Evolutionary conservation across 2,888 invertebrate species (phyloP), one percentile per base, ranked within the genome.

Genomic region (Druceiella hillmani): DNA sequence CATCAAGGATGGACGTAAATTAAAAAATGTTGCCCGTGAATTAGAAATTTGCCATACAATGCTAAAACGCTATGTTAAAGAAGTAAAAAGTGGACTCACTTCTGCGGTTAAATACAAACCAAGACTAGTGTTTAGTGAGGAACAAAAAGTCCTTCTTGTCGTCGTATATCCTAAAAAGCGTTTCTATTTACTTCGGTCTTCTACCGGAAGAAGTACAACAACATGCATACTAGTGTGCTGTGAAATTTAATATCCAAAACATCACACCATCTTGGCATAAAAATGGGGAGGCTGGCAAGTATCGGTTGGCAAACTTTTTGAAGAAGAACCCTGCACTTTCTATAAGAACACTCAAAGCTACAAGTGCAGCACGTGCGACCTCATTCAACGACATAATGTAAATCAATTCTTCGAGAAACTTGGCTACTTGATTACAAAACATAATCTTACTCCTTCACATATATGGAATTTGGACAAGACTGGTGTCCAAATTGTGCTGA

Each of bases 271-370:
- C 43, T 14, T 45, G 43, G 45, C 37, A 36, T 32, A 34, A 30
- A 12, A 40, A 44, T 32, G 17, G 32, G 22, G 33, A 25, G 38
- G 45, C 45, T 31, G 43, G 32, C 17, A 11, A 36, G 22, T 40
- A 49, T 36, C 48, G 49, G 49, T 41, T 48, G 7, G 43, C 47
- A 17, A 30, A 17, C 11, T 48, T 47, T 34, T 15, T 47, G 34
- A 38, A 47, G 28, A 40, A 47, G 29, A 47, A 51, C 44, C n/a
- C n/a, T n/a, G n/a, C n/a, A n/a, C n/a, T n/a, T n/a, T n/a, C n/a
- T n/a, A 46, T 51, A 35, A 38, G 51, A 43, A 40, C 45, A 17
- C 50, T 50, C 2, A 46, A 52, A 43, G 38, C 49, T 4, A 51
- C 50, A 7, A 52, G 50, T 40, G 36, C 38, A 33, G 42, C 47